A percentile compares a stretch with the other conserved stretches of the same genome.
Conservation (phyloP, 2,797 vertebrate species). For the Gouania willdenowi region DNA sequence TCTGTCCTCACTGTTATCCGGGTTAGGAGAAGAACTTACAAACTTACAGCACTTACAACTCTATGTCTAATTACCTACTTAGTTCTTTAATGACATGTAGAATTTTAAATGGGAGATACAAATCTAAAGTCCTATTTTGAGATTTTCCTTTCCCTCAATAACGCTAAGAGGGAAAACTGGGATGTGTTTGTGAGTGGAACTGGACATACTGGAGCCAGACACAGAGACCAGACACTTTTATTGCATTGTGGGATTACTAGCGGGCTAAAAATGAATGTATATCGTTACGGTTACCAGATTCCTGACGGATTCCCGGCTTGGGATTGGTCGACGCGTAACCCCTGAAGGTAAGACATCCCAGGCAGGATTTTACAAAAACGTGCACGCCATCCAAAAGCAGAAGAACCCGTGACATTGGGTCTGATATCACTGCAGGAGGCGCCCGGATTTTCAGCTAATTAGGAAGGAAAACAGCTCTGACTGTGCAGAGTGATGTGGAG, state of each 20-base stretch:
- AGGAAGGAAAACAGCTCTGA: constrained; percentile 24
- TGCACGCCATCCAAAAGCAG: constrained; percentile 31
- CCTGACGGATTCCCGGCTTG: constrained; percentile 44
- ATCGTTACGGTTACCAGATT: constrained; percentile 59
- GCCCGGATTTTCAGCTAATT: constrained; percentile 46
- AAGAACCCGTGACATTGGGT: constrained; percentile 45
- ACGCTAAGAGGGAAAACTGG: constrained; percentile 27
- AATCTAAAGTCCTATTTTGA: constrained; percentile 42
- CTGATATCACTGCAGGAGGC: constrained; percentile 45
- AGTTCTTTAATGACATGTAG: constrained; percentile 23
- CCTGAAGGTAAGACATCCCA: constrained; percentile 50
- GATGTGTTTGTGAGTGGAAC: constrained; percentile 64
- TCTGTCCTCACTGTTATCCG: constrained; percentile 37
- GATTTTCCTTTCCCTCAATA: constrained; percentile 61
- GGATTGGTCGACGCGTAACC: constrained; percentile 39
- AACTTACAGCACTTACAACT: constrained; percentile 42
- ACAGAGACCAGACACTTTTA: constrained; percentile 68
- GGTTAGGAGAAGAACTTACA: constrained; percentile 30
- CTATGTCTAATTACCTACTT: constrained; percentile 40
- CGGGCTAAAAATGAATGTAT: constrained; percentile 69
- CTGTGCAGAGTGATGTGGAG: constrained; percentile 15
- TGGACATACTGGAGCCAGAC: constrained; percentile 69
- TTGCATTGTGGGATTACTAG: constrained; percentile 70
- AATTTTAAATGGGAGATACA: constrained; percentile 13
- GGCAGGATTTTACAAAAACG: constrained; percentile 49